Conservation (phyloP, 2,797 vertebrate species). For the Enteromius fasciolatus region DNA sequence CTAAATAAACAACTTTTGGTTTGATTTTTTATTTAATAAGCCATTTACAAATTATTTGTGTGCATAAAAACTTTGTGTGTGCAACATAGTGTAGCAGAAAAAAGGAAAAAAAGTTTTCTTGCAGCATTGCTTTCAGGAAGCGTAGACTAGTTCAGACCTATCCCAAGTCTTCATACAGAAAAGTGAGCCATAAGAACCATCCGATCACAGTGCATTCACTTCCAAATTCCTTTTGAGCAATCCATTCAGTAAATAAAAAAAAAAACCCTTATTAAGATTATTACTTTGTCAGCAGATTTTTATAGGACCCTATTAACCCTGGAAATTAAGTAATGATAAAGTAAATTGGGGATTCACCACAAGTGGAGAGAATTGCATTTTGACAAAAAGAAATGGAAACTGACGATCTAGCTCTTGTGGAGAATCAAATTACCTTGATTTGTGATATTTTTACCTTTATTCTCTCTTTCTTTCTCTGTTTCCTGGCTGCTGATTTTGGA, state of each 20-base stretch:
- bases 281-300: neutral
- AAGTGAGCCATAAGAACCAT: neutral
- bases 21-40: neutral
- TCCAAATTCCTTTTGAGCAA: slow-evolving; percentile 4
- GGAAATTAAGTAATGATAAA: neutral
- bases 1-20: neutral
- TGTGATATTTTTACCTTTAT: neutral
- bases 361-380: neutral
- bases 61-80: neutral
- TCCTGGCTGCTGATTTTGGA: slow-evolving; percentile 17
- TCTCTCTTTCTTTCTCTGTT: slow-evolving; percentile 18
- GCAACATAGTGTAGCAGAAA: neutral
- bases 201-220: neutral
- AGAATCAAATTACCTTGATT: neutral
- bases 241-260: neutral
- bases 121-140: slow-evolving; percentile 5
- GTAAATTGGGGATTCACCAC: neutral
- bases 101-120: neutral
- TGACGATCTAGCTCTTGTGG: neutral
- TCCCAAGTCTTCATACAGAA: slow-evolving; percentile 27
- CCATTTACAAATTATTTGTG: neutral
- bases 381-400: neutral
- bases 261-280: neutral
- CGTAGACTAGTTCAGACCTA: slow-evolving; percentile 51
- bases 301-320: neutral